Conservation (phyloP, 1,140 invertebrate species). For the Solen grandis region DNA sequence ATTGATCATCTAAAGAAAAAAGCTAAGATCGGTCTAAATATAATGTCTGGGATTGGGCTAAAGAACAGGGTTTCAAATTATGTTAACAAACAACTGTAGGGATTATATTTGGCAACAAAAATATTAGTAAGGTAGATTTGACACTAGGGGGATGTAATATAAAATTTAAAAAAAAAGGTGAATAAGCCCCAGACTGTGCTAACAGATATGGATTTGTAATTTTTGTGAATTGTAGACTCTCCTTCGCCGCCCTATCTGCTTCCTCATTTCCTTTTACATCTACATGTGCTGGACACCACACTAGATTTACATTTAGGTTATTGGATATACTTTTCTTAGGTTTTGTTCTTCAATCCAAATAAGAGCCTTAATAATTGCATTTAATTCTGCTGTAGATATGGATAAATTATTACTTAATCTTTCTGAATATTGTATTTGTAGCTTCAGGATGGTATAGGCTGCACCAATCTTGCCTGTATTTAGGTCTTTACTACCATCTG, state of each 20-base stretch:
- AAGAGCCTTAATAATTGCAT: not conserved
- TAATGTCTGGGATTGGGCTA: not conserved
- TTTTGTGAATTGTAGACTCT: too few relatives aligned
- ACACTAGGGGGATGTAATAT: constrained; percentile 3
- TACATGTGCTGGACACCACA: too few relatives aligned
- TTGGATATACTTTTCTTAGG: too few relatives aligned
- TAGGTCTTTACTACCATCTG: constrained; percentile 16
- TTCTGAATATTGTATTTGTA: too few relatives aligned
- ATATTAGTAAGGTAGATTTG: not conserved
- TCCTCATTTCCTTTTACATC: not conserved
- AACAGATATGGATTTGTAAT: not conserved
- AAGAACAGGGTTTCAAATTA: constrained; percentile 29
- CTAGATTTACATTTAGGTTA: too few relatives aligned
- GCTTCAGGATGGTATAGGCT: too few relatives aligned
- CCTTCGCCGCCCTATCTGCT: too few relatives aligned
- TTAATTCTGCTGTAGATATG: constrained; percentile 6
- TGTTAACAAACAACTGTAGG: constrained; percentile 36
- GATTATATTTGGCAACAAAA: constrained; percentile 18
- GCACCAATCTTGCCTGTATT: constrained; percentile 3
- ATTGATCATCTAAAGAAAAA: not conserved
- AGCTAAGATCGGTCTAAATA: not conserved
- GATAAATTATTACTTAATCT: not conserved
- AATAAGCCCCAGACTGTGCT: not conserved
- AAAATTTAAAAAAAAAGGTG: not conserved
- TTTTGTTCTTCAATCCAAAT: too few relatives aligned